Conservation (phyloP, 2,888 invertebrate species). For the Fissipunctia ypsillon region DNA sequence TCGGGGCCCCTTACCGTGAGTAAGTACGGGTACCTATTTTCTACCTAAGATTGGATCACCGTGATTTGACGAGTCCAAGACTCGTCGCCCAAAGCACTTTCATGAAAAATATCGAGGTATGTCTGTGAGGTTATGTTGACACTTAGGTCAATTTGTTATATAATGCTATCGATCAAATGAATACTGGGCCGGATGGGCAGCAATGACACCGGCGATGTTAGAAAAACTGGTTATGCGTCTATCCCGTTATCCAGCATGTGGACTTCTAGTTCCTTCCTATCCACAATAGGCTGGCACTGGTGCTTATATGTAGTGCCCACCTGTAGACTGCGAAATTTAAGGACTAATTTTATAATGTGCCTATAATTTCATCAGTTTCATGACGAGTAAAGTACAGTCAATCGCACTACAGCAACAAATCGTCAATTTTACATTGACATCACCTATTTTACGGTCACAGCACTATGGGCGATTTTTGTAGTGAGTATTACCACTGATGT, state of each 20-base stretch:
- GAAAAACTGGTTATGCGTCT: slow-evolving; percentile 26
- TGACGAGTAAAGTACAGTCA: not conserved
- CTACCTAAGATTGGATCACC: no score
- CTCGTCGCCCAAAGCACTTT: not conserved
- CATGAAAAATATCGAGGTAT: no score
- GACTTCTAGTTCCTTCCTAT: not conserved
- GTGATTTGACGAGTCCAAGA: not conserved
- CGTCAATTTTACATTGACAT: not conserved
- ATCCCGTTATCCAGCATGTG: slow-evolving; percentile 30
- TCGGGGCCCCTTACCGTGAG: no score
- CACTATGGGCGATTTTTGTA: not conserved
- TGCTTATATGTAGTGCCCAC: not conserved
- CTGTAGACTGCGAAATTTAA: not conserved
- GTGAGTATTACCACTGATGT: not conserved
- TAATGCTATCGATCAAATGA: not conserved
- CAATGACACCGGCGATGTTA: slow-evolving; percentile 18
- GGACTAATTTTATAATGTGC: not conserved
- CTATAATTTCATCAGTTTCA: not conserved
- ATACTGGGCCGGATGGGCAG: slow-evolving; percentile 34
- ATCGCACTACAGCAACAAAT: not conserved
- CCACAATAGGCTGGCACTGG: not conserved
- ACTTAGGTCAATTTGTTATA: not conserved
- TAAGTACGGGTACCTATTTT: not conserved
- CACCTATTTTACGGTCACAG: not conserved
- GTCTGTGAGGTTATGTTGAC: not conserved